These are phyloP conservation scores for Rhineura floridana DNA, from an alignment of 2,113 vertebrate genomes.

Conservation along the genomic window DNA sequence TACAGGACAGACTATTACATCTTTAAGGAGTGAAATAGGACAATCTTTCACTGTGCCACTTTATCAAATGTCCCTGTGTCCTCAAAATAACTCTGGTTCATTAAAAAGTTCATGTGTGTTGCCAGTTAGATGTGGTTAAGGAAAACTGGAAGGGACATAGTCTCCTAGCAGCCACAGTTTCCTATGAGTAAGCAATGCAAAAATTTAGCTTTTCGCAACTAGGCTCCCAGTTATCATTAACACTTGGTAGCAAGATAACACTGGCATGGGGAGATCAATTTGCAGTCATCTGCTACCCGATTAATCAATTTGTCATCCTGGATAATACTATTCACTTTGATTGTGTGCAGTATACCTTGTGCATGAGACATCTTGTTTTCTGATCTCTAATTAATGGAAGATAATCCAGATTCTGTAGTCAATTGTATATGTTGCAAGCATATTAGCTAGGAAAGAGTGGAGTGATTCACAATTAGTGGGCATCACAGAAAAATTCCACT, in stretches of 20 bases:
- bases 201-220: slow-evolving; percentile 13
- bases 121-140: neutral
- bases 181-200: slow-evolving; percentile 13
- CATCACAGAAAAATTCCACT: slow-evolving; percentile 44
- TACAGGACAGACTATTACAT: slow-evolving; percentile 2
- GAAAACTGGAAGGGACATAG: slow-evolving; percentile 8
- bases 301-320: slow-evolving; percentile 25
- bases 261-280: slow-evolving; percentile 21
- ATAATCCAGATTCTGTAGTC: slow-evolving; percentile 20
- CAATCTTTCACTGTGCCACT: slow-evolving; percentile 6
- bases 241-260: slow-evolving; percentile 28
- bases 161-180: slow-evolving; percentile 23
- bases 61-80: slow-evolving; percentile 31
- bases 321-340: neutral
- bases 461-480: neutral
- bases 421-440: slow-evolving; percentile 31
- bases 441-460: neutral
- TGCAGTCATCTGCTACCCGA: slow-evolving; percentile 11
- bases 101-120: slow-evolving; percentile 6
- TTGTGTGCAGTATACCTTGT: neutral
- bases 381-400: slow-evolving; percentile 40
- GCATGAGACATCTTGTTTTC: slow-evolving; percentile 31
- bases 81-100: slow-evolving; percentile 2
- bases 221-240: slow-evolving; percentile 33
- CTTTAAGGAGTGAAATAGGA: neutral